Evolutionary conservation across 2,113 vertebrate genomes (phyloP).

Genomic region (Guaruba guarouba): DNA sequence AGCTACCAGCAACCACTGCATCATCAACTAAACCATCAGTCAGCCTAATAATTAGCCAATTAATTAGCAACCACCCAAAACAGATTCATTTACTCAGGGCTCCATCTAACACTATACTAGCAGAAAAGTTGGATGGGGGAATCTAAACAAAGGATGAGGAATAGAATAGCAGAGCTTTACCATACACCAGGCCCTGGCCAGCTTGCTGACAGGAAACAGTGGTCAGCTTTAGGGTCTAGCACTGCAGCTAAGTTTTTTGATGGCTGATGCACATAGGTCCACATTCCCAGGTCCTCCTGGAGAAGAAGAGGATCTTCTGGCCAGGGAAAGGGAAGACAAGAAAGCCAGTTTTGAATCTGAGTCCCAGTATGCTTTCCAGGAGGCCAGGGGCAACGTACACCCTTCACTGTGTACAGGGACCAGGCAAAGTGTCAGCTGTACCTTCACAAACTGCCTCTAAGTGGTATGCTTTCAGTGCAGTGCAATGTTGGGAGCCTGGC

Average conservation of each 20-base stretch:
- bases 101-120: conserved; percentile 17
- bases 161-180: background rate
- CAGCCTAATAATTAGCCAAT: conserved; percentile 61
- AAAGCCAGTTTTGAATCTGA: background rate
- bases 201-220: background rate
- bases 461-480: background rate
- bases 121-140: background rate
- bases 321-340: background rate
- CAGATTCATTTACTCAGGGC: conserved; percentile 22
- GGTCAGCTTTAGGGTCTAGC: background rate
- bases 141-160: background rate
- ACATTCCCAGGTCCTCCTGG: background rate
- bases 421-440: background rate
- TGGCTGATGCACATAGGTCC: background rate
- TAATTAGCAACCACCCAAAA: conserved; percentile 55
- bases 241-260: background rate
- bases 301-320: background rate
- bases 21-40: conserved; percentile 60
- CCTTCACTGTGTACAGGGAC: accelerated
- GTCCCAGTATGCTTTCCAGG: background rate
- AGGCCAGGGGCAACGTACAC: accelerated
- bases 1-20: conserved; percentile 24
- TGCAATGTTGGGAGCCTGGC: background rate
- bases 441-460: background rate
- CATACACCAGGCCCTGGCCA: accelerated